Conservation (phyloP, 2,113 vertebrate species). For the Raja brachyura region DNA sequence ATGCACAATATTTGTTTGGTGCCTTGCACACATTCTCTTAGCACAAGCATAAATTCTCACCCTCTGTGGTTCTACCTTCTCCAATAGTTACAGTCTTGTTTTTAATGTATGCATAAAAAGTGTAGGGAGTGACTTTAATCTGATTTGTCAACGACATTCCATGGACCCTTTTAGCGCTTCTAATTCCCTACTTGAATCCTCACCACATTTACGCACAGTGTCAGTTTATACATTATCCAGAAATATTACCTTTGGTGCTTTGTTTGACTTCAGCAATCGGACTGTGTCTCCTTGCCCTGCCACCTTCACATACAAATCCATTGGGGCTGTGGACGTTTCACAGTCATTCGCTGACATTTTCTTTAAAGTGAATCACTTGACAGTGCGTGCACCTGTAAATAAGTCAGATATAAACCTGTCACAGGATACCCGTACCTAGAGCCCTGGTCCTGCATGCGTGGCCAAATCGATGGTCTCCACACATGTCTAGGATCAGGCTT, state of each 20-base stretch:
- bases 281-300: slow-evolving; percentile 72
- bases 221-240: background rate
- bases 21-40: too few species aligned
- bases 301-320: slow-evolving; percentile 72
- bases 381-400: background rate
- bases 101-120: too few species aligned
- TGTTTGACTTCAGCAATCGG: slow-evolving; percentile 68
- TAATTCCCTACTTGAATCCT: background rate
- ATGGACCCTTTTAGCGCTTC: too few species aligned
- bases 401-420: background rate
- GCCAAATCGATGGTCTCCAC: too few species aligned
- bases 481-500: too few species aligned
- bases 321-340: slow-evolving; percentile 47
- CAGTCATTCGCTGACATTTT: slow-evolving; percentile 46
- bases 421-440: background rate
- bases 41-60: too few species aligned
- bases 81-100: too few species aligned
- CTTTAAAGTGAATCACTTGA: background rate
- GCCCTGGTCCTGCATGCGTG: too few species aligned
- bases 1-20: too few species aligned
- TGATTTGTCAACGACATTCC: too few species aligned
- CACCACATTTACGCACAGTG: background rate
- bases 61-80: too few species aligned
- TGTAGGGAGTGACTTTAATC: too few species aligned
- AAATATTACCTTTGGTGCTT: slow-evolving; percentile 69